Evolutionary conservation across 2,888 invertebrate species (phyloP).

Genomic region (Myopa tessellatipennis): DNA sequence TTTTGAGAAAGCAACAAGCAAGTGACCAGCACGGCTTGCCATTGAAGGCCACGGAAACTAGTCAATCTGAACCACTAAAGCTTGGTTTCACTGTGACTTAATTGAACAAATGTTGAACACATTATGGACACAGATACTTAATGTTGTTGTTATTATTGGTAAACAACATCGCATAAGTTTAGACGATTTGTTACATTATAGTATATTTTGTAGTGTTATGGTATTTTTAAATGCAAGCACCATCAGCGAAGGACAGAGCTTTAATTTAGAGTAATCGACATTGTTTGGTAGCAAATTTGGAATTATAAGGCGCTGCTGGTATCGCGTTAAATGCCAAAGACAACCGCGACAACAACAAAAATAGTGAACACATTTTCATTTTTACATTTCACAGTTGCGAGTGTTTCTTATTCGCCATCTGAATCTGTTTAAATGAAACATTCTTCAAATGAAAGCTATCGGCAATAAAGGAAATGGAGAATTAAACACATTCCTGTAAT

Average conservation of each 20-base stretch:
- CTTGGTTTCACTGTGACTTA: background rate
- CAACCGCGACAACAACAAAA: background rate
- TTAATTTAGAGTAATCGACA: slow-evolving; percentile 2
- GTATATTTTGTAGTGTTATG: background rate
- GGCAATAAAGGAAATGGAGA: too few relatives aligned
- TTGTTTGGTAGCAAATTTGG: background rate
- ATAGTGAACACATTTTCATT: background rate
- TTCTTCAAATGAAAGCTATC: background rate
- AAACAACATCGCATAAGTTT: background rate
- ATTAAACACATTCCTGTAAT: too few relatives aligned
- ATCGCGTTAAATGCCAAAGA: background rate
- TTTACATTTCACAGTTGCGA: too few relatives aligned
- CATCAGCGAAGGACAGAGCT: background rate
- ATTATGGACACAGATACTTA: background rate
- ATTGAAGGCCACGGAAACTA: slow-evolving; percentile 1
- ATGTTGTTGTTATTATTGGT: background rate
- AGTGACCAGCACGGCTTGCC: background rate
- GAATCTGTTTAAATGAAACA: background rate
- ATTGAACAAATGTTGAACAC: background rate
- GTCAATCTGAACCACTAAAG: background rate
- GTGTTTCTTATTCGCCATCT: background rate
- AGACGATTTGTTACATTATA: background rate
- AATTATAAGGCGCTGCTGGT: background rate
- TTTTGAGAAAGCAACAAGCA: slow-evolving; percentile 13
- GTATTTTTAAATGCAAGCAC: background rate